These are phyloP conservation scores for Chloroceryle amazona DNA, from an alignment of 2,797 vertebrate genomes.

Conservation along the genomic window DNA sequence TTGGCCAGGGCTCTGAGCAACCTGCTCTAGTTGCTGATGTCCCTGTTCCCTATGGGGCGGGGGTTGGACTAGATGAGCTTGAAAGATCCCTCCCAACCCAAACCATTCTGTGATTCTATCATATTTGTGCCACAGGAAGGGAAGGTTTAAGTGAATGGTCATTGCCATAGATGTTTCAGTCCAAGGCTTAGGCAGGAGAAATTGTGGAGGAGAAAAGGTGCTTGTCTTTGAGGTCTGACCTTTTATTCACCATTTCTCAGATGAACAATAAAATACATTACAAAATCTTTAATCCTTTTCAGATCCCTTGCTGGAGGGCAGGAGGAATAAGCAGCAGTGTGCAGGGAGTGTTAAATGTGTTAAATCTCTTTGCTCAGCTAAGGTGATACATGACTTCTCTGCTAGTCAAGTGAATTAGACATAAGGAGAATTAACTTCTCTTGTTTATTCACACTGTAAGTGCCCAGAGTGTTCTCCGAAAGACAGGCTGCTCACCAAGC, in stretches of 20 bases:
- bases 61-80: not conserved
- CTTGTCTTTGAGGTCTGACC: not conserved
- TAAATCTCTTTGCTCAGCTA: not conserved
- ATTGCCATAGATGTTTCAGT: accelerated
- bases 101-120: not conserved
- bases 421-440: not conserved
- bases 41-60: not conserved
- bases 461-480: not conserved
- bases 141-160: not conserved
- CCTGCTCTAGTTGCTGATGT: not conserved
- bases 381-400: not conserved
- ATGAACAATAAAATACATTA: not conserved
- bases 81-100: not conserved
- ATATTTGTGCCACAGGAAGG: accelerated
- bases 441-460: not conserved
- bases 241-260: not conserved
- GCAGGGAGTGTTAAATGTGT: not conserved
- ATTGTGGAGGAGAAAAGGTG: accelerated
- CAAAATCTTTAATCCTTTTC: not conserved
- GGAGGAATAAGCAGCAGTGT: not conserved
- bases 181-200: not conserved
- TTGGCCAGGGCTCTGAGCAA: not conserved
- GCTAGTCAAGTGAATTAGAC: not conserved
- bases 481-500: not conserved
- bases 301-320: not conserved